Evolutionary conservation across 2,797 vertebrate species (phyloP).

Genomic region (Falco rusticolus): DNA sequence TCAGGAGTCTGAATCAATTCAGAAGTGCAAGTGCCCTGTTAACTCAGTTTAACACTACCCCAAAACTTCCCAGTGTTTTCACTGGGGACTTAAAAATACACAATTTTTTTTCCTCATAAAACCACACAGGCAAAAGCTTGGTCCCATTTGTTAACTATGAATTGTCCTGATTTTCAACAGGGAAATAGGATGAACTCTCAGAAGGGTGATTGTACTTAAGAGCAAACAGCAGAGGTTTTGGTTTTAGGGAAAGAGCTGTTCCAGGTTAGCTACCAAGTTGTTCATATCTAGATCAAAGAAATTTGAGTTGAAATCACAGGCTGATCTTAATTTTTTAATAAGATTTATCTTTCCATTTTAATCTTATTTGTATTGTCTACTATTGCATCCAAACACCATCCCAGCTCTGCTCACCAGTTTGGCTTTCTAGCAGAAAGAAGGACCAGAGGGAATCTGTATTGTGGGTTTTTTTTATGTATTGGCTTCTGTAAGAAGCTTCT

Average conservation of each 20-base stretch:
- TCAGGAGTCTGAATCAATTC: neutral
- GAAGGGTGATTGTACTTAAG: neutral
- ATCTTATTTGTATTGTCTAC: neutral
- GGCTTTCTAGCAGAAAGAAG: neutral
- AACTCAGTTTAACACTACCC: neutral
- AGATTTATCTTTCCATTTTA: neutral
- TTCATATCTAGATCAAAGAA: neutral
- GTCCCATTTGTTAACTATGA: neutral
- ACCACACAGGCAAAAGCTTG: neutral
- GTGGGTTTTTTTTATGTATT: too few species aligned
- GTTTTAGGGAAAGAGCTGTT: neutral
- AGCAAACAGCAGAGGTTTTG: neutral
- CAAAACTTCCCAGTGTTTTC: neutral
- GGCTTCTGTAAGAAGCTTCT: too few species aligned
- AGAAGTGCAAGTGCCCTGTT: neutral
- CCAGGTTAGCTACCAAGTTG: neutral
- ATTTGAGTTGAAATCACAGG: neutral
- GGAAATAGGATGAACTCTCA: neutral
- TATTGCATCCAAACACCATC: neutral
- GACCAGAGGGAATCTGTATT: neutral
- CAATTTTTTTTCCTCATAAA: neutral
- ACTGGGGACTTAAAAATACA: neutral
- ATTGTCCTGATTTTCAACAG: neutral
- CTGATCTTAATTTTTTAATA: neutral
- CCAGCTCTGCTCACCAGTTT: neutral